Base-by-base conservation (phyloP, 2,113 vertebrate genomes). In the Natator depressus region DNA sequence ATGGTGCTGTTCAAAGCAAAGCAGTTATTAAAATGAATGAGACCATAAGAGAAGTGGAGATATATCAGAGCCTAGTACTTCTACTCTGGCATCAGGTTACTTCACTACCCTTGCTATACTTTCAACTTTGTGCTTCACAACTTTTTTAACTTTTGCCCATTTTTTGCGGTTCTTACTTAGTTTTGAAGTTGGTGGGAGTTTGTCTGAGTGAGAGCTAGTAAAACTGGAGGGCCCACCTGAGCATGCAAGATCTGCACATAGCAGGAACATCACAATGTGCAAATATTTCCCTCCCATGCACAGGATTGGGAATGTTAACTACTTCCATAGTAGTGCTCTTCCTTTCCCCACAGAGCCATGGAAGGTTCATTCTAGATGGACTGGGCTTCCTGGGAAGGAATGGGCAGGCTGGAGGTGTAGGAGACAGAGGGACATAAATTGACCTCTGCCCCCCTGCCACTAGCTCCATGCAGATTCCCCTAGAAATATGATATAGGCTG, bases 301-400 rank as follows among this genome's bases (percentile, higher is more conserved):
- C 31, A 55, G 51, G 93, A 76, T 10, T 4, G 22, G n/a, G 19
- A 22, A 72, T 72, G 65, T 72, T 29, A 88, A 13, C 13, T 89
- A 88, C n/a, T 0, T 0, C 31, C 3, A 1, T 1, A 72, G 55
- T 1, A 46, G 38, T 25, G 24, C 6, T 76, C 38, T 76, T 24
- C 51, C 88, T 80, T 31, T 80, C 47, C 88, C 25, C 8, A 24
- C 86, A 47, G 13, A 95, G 35, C 17, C 24, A 76, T 38, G 50
- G 91, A 87, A 46, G 69, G 19, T n/a, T 93, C 50, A 16, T 72
- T 85, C 20, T 59, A 79, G 19, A 10, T 49, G 35, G 35, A 59
- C 4, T 46, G 54, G 35, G 14, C 31, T 93, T 85, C 47, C 7
- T 51, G 53, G 31, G 69, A 91, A 91, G 94, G 31, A 9, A 49